phyloP scores from a whole-genome alignment of 2,113 vertebrate genomes.

The Cynoglossus semilaevis region DNA sequence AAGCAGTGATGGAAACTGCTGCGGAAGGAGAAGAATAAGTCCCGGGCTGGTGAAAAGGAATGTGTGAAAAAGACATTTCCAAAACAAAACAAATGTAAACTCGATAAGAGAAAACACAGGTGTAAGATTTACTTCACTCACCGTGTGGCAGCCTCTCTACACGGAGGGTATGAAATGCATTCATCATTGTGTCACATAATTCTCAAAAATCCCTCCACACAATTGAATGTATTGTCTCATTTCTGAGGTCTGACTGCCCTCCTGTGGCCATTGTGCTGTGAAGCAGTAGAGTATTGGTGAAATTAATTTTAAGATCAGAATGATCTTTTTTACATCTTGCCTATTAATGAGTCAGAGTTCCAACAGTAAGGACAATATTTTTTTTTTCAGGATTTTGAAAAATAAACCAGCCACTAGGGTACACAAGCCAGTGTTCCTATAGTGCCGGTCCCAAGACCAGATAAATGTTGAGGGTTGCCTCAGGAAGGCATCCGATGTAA shows the following conservation, averaged over 20 bases:
- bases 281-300: too few species aligned
- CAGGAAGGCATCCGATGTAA: too few species aligned
- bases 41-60: neutral
- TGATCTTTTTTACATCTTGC: too few species aligned
- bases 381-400: too few species aligned
- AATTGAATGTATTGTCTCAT: constrained; percentile 3
- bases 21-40: constrained; percentile 1
- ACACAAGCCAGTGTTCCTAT: too few species aligned
- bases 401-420: too few species aligned
- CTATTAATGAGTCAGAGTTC: too few species aligned
- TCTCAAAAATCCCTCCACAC: constrained; percentile 21
- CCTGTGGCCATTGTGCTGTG: constrained; percentile 52
- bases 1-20: constrained; percentile 3
- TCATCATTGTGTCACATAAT: constrained; percentile 55
- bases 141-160: constrained; percentile 26
- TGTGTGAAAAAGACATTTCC: neutral
- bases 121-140: constrained; percentile 3
- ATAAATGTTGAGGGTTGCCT: too few species aligned
- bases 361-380: too few species aligned
- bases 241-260: constrained; percentile 68
- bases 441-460: too few species aligned
- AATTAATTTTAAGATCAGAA: too few species aligned
- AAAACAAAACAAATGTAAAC: too few species aligned
- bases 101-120: constrained; percentile 8
- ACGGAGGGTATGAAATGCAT: constrained; percentile 52